Evolutionary conservation across 2,888 invertebrate species (phyloP).

Genomic region (Melipona bicolor): DNA sequence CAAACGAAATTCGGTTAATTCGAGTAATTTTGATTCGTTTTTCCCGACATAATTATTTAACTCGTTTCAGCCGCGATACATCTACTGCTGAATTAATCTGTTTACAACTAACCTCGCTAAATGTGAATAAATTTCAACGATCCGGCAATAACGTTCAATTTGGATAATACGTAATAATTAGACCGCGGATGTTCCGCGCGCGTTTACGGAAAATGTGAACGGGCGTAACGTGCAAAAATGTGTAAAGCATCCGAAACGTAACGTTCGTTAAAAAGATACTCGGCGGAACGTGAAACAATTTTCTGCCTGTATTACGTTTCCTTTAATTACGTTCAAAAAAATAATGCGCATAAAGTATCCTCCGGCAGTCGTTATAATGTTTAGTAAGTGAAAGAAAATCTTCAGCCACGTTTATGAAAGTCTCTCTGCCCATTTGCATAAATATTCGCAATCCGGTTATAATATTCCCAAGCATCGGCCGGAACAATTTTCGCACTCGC

Average conservation of each 20-base stretch:
- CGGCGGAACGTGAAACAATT: background rate
- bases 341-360: background rate
- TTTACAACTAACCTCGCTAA: no score
- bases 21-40: background rate
- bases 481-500: constrained; percentile 10
- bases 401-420: background rate
- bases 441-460: background rate
- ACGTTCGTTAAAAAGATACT: background rate
- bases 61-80: background rate
- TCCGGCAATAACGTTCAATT: background rate
- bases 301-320: background rate
- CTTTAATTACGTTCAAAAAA: background rate
- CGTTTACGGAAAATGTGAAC: background rate
- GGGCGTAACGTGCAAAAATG: background rate
- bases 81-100: no score
- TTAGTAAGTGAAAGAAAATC: background rate
- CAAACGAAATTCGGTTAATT: background rate
- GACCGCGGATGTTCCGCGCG: background rate
- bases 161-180: background rate
- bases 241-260: background rate
- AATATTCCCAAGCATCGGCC: constrained; percentile 11
- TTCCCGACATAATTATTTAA: background rate
- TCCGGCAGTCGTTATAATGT: background rate
- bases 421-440: background rate
- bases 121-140: background rate